Conservation (phyloP, 2,797 vertebrate genomes). For the Euthynnus affinis region DNA sequence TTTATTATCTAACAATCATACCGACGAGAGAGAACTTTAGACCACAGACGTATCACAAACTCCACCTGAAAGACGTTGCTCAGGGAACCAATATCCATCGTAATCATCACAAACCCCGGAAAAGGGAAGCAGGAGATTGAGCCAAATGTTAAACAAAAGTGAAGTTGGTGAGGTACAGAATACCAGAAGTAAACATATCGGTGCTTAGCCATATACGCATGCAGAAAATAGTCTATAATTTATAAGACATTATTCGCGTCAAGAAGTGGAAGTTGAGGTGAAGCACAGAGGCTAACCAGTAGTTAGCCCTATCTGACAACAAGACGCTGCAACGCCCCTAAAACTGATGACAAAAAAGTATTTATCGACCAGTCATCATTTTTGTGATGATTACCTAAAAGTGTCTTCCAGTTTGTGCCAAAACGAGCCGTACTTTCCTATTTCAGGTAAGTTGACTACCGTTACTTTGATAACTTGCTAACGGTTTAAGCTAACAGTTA, state of each 20-base stretch:
- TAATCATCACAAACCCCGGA: conserved; percentile 73
- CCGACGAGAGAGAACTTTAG: fast-evolving
- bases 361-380: neutral
- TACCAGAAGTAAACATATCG: neutral
- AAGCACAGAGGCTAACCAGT: conserved; percentile 13
- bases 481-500: neutral
- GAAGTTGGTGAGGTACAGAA: conserved; percentile 30
- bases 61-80: neutral
- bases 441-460: conserved; percentile 49
- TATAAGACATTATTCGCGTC: neutral
- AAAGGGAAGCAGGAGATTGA: conserved; percentile 71
- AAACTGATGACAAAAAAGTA: conserved; percentile 16
- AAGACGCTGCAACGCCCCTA: conserved; percentile 15
- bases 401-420: neutral
- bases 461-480: neutral
- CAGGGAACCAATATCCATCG: fast-evolving
- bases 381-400: conserved; percentile 45
- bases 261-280: neutral
- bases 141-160: conserved; percentile 22
- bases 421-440: neutral
- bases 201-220: fast-evolving
- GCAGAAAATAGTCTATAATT: neutral
- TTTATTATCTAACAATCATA: neutral
- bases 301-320: conserved; percentile 20
- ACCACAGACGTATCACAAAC: fast-evolving